These are phyloP conservation scores for Gallinago media DNA, from an alignment of 2,113 vertebrate genomes.

Conservation along the genomic window DNA sequence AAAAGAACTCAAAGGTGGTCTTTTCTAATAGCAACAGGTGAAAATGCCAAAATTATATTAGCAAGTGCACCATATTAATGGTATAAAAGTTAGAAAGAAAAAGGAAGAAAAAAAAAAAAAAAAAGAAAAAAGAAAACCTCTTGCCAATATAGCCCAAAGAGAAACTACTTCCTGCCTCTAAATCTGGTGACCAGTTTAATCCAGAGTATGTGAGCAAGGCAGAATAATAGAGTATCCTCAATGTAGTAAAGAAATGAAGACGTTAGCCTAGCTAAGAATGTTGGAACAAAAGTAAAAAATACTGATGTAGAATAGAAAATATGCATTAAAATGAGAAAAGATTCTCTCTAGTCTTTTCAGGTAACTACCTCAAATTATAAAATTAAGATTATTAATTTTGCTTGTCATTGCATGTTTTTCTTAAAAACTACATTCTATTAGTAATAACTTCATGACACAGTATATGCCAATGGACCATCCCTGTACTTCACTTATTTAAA, in stretches of 20 bases:
- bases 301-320: background rate
- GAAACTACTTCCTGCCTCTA: background rate
- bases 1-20: background rate
- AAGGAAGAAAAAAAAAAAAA: background rate
- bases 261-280: background rate
- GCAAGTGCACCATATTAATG: background rate
- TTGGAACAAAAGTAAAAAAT: background rate
- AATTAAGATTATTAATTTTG: background rate
- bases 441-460: background rate
- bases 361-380: background rate
- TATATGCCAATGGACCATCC: background rate
- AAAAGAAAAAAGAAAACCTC: background rate
- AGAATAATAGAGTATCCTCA: background rate
- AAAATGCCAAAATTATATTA: background rate
- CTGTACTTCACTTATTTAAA: background rate
- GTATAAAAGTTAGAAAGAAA: background rate
- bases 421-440: background rate
- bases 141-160: background rate
- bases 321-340: background rate
- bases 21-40: background rate
- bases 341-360: background rate
- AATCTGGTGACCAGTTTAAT: background rate
- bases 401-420: background rate
- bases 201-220: background rate
- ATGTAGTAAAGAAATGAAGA: background rate